Base-by-base conservation (phyloP, 2,797 vertebrate species). In the Coilia nasus region DNA sequence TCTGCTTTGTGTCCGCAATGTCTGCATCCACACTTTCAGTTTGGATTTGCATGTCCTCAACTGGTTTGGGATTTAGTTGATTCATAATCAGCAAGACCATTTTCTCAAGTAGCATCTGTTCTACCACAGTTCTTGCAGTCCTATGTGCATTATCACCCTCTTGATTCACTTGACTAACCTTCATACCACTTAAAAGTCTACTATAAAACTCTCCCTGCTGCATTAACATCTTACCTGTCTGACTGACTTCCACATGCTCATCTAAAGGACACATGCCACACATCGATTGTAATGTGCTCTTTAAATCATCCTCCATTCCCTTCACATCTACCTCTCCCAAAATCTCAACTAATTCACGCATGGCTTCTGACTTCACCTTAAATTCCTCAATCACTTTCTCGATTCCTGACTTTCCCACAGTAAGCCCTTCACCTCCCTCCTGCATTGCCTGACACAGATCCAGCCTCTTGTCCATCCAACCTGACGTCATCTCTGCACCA, bases 201-300 rank as follows among this genome's bases (percentile, higher is more conserved):
- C 89, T 92, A 91, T 94, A 95, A 90, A 96, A 95, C 89, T 95
- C 94, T 46, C 85, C 91, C 88, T 95, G 94, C 6, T 94, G 89
- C 67, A 94, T 83, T 25, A 89, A 86, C 44, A 83, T 64, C 56
- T 87, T 81, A 84, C 92, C 90, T 28, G 88, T 86, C 59, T 88
- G 89, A 86, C 90, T 91, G 6, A 87, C 75, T 81, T 82, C 87
- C 47, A 90, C 81, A 15, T 83, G 60, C 81, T 91, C 90, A 57
- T 91, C 90, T 84, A 89, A 88, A 1, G 31, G 88, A 83, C 82
- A 80, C 78, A 85, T 11, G 50, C 57, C 56, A n/a, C 87, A 78
- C 71, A 44, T 19, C 6, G 41, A 35, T 44, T 44, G 35, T 2
- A 78, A 78, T 44, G 71, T 78, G 35, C 71, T 78, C 35, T 19